Evolutionary conservation across 53 echinoderm and acorn worm species (phyloP), one percentile per base, ranked within the genome.

Genomic region (Luidia sarsii): DNA sequence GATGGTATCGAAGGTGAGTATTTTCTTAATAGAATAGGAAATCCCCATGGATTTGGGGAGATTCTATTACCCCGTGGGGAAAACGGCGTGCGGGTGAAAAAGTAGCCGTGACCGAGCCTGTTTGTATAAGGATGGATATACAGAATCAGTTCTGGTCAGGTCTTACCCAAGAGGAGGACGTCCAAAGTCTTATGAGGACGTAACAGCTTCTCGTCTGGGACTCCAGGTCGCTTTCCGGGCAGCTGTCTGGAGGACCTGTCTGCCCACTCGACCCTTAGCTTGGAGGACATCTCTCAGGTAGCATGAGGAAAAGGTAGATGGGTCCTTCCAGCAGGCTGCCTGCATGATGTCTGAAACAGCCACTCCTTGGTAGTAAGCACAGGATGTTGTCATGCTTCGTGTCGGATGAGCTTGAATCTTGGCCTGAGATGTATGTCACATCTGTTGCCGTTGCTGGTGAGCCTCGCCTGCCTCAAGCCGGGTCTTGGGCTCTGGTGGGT

Each of bases 331-430:
- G 33, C 52, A 87, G 13, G 81, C 87, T 41, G 81, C 43, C 71
- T 81, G 61, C 36, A 87, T 69, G 39, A 87, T 87, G 10, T 81
- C 81, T 15, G 68, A 64, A 32, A 87, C 19, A 25, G 70, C 29
- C 39, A 80, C 71, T 10, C 87, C 81, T 16, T 64, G 87, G 31
- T 81, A 87, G 23, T 71, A 61, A 37, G 81, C 81, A 81, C 87
- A 87, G 23, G 81, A 87, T 13, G 86, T 48, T 23, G 86, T 32
- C 32, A 60, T 46, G 10, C 69, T 53, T 60, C 86, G 28, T 13
- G 80, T 70, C 18, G 79, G 59, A 33, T 86, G 80, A 15, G 80
- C 80, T 30, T 64, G 39, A 37, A 34, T 13, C 19, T 13, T 20
- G 18, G 35, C 64, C 28, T 10, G 33, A 51, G 52, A 51, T 51